A percentile compares a stretch with the other conserved stretches of the same genome.
Evolutionary conservation across 2,888 invertebrate genomes (phyloP).

Genomic region (Trichogramma evanescens): DNA sequence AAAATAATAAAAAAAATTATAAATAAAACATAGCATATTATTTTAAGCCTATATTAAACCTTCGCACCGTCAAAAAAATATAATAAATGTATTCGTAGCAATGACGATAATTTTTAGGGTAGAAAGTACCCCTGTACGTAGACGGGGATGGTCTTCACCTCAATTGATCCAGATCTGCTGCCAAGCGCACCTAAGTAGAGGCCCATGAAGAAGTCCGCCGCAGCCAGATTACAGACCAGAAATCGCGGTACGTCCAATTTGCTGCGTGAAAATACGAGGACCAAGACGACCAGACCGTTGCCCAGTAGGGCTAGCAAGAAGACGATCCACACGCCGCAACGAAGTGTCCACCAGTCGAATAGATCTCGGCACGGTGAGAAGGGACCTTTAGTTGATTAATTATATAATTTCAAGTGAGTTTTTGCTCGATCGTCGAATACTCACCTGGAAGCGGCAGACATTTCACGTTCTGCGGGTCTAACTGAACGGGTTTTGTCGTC

Average conservation of each 20-base stretch:
- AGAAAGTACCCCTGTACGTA: too few species aligned
- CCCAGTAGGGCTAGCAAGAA: constrained; percentile 92
- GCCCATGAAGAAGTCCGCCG: constrained; percentile 97
- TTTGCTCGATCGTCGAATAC: constrained; percentile 17
- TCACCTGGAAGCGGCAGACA: constrained; percentile 77
- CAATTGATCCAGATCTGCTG: too few species aligned
- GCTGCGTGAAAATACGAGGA: constrained; percentile 80
- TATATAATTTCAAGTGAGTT: background rate
- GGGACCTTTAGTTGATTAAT: constrained; percentile 57
- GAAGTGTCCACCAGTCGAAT: constrained; percentile 95
- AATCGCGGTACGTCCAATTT: constrained; percentile 96
- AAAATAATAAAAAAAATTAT: too few species aligned
- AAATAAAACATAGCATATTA: too few species aligned
- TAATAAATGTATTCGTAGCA: too few species aligned
- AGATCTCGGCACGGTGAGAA: constrained; percentile 92
- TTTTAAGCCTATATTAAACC: too few species aligned
- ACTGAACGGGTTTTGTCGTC: constrained; percentile 30
- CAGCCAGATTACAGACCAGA: constrained; percentile 91
- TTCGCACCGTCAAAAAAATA: too few species aligned
- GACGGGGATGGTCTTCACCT: too few species aligned
- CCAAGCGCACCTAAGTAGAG: constrained; percentile 67
- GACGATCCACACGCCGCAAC: constrained; percentile 96
- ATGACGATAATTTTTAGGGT: too few species aligned
- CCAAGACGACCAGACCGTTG: constrained; percentile 92
- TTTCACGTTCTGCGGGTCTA: constrained; percentile 51